Evolutionary conservation across 2,113 vertebrate genomes (phyloP).

Genomic region (Edolisoma coerulescens): DNA sequence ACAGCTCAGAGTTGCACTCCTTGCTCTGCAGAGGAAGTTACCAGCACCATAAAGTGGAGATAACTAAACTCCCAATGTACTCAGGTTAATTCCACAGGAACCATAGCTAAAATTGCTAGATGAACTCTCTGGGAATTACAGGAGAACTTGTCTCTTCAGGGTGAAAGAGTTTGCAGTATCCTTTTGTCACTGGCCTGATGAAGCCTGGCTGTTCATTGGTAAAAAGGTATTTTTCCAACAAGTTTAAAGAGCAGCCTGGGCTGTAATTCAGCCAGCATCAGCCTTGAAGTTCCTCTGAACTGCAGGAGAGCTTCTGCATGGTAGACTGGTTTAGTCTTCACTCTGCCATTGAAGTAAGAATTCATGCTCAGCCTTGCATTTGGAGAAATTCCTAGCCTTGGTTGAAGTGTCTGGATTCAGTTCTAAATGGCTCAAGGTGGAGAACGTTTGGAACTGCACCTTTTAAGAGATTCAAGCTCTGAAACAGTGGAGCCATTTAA

Average conservation of each 20-base stretch:
- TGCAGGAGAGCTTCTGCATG: neutral
- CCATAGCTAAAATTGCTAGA: neutral
- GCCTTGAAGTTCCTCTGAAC: neutral
- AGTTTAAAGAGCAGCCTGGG: neutral
- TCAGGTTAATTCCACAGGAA: slow-evolving; percentile 7
- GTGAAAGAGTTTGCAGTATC: neutral
- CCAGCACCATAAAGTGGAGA: neutral
- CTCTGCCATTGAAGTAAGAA: neutral
- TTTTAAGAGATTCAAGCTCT: neutral
- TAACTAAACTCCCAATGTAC: neutral
- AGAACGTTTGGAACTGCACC: neutral
- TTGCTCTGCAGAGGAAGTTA: neutral
- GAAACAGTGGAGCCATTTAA: neutral
- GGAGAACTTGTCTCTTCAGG: neutral
- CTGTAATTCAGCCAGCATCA: neutral
- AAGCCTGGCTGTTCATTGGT: neutral
- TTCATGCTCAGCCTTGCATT: neutral
- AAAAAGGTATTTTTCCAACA: neutral
- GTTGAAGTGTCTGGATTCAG: neutral
- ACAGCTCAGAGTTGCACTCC: neutral
- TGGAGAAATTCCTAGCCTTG: neutral
- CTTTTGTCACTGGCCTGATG: neutral
- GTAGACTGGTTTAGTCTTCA: neutral
- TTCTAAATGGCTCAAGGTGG: neutral
- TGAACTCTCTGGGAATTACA: neutral